A percentile compares a stretch with the other conserved stretches of the same genome.
phyloP scores from a whole-genome alignment of 1,140 invertebrate genomes.

The Ectropis grisescens region DNA sequence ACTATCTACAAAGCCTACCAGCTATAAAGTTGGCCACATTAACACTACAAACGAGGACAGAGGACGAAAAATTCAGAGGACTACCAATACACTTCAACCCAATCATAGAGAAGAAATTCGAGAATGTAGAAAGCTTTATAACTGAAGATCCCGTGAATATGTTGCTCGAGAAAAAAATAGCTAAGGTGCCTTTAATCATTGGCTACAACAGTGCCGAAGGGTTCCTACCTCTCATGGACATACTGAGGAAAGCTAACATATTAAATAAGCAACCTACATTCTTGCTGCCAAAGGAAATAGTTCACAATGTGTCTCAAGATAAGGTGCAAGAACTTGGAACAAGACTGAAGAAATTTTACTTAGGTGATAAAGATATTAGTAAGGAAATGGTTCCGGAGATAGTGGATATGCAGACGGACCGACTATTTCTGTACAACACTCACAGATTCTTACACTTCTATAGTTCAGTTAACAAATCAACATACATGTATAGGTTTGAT shows the following conservation, averaged over 20 bases:
- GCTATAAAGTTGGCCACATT: conserved; percentile 39
- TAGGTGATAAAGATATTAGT: conserved; percentile 39
- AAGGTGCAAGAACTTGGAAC: conserved; percentile 39
- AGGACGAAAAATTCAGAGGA: conserved; percentile 42
- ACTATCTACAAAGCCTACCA: conserved; percentile 59
- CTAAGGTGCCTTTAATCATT: conserved; percentile 72
- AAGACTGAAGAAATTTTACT: conserved; percentile 64
- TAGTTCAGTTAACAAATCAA: conserved; percentile 16
- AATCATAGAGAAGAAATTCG: conserved; percentile 56
- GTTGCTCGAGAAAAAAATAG: conserved; percentile 44
- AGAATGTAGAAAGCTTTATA: conserved; percentile 41
- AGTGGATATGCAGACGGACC: conserved; percentile 37
- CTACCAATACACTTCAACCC: conserved; percentile 56
- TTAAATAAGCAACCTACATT: conserved; percentile 38
- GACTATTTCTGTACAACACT: conserved; percentile 45
- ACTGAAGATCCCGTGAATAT: conserved; percentile 42
- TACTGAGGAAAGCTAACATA: conserved; percentile 30
- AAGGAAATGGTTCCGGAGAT: conserved; percentile 23
- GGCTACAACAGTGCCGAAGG: conserved; percentile 74
- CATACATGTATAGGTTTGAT: conserved; percentile 69
- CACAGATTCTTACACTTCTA: conserved; percentile 48
- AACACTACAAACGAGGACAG: conserved; percentile 27
- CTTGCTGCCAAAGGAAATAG: conserved; percentile 46
- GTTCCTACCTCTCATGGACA: conserved; percentile 39
- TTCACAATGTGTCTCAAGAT: conserved; percentile 18